phyloP scores from a whole-genome alignment of 1,140 invertebrate species.

The Mactra quadrangularis region DNA sequence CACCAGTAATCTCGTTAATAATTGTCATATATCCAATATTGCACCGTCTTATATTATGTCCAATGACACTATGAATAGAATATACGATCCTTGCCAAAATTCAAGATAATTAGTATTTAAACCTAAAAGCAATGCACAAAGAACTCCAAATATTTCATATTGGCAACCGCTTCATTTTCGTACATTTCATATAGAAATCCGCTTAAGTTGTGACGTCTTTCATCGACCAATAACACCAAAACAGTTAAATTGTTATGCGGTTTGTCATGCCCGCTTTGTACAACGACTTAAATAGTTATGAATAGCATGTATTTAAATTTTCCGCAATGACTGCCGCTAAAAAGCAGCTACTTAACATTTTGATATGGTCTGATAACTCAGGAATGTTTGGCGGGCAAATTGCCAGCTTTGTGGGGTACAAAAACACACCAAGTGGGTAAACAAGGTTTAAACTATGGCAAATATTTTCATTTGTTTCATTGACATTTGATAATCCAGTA shows the following conservation, averaged over 20 bases:
- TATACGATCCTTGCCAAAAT: too few species aligned
- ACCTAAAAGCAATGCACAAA: too few species aligned
- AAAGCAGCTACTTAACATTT: slow-evolving; percentile 11
- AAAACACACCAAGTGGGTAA: slow-evolving; percentile 8
- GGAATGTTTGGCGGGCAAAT: slow-evolving; percentile 26
- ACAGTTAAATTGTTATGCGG: not conserved
- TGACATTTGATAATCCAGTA: slow-evolving; percentile 9
- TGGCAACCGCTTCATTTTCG: too few species aligned
- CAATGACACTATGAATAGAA: too few species aligned
- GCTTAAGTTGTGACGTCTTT: not conserved
- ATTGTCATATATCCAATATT: too few species aligned
- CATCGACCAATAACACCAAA: not conserved
- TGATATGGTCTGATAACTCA: slow-evolving; percentile 48
- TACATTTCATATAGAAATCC: not conserved
- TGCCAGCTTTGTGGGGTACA: slow-evolving; percentile 51
- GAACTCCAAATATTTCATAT: too few species aligned
- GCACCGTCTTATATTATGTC: too few species aligned
- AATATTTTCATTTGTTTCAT: slow-evolving; percentile 39
- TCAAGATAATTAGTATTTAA: too few species aligned
- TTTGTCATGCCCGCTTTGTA: not conserved
- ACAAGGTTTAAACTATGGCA: slow-evolving; percentile 13
- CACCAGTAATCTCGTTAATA: too few species aligned
- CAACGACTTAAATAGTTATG: slow-evolving; percentile 30
- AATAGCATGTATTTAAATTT: slow-evolving; percentile 36
- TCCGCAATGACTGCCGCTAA: not conserved